Evolutionary conservation across 1,140 invertebrate species (phyloP).

Genomic region (Nephotettix cincticeps): DNA sequence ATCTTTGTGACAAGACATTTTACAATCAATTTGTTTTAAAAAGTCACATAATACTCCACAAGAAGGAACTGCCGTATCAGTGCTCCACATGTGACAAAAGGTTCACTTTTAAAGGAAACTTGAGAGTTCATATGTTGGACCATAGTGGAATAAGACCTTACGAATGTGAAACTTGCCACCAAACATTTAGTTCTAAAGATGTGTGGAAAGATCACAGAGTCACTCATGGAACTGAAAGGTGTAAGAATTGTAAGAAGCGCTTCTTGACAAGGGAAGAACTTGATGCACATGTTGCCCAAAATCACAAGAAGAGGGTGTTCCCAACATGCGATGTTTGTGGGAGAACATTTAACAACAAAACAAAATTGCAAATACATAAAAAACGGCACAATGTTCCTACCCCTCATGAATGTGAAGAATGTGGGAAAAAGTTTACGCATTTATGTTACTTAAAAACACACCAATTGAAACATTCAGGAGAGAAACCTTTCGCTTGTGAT

Average conservation of each 20-base stretch:
- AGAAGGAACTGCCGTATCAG: constrained; percentile 72
- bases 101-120: constrained; percentile 29
- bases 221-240: constrained; percentile 42
- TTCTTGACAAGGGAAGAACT: constrained; percentile 7
- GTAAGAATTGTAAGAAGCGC: constrained; percentile 11
- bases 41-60: constrained; percentile 33
- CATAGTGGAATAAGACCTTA: constrained; percentile 53
- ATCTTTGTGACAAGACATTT: constrained; percentile 53
- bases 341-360: constrained; percentile 38
- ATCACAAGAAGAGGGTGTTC: constrained; percentile 4
- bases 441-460: constrained; percentile 35
- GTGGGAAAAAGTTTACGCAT: constrained; percentile 43
- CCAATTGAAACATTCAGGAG: constrained; percentile 43
- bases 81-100: constrained; percentile 78
- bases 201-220: constrained; percentile 40
- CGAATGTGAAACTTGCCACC: constrained; percentile 42
- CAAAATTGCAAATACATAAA: constrained; percentile 33
- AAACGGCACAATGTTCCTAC: constrained; percentile 55
- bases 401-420: constrained; percentile 56
- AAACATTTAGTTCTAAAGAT: constrained; percentile 33
- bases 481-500: constrained; percentile 53
- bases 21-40: constrained; percentile 37
- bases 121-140: constrained; percentile 42
- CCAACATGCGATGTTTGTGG: constrained; percentile 1
- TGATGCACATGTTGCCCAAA: neutral